Conservation (phyloP, 2,797 vertebrate species). For the Urocyon cinereoargenteus region DNA sequence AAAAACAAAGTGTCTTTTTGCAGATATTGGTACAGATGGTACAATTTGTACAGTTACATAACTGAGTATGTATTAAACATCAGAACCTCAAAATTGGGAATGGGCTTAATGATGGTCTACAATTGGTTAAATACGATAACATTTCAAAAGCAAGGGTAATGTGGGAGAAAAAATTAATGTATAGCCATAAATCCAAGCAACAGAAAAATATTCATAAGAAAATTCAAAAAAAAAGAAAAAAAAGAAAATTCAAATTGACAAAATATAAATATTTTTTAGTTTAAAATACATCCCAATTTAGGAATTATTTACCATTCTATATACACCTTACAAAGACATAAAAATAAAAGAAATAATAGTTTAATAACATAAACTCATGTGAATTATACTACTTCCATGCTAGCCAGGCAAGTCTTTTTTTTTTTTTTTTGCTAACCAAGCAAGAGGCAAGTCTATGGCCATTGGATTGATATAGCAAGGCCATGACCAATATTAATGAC, state of each 20-base stretch:
- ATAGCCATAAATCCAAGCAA: not conserved
- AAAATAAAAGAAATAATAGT: not conserved
- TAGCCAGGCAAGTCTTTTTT: not conserved
- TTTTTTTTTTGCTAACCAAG: no score
- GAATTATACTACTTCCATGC: not conserved
- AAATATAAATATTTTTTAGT: not conserved
- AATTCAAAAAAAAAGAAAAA: no score
- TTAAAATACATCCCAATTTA: not conserved
- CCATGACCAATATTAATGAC: not conserved
- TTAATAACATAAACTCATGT: not conserved
- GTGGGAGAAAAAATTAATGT: not conserved
- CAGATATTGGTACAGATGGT: not conserved
- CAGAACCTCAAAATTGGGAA: not conserved
- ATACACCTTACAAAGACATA: not conserved
- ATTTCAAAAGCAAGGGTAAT: not conserved
- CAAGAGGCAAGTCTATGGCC: not conserved
- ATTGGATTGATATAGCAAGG: not conserved
- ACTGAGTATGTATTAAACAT: not conserved
- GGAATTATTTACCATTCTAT: not conserved
- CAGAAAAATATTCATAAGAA: not conserved
- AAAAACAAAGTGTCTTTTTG: not conserved
- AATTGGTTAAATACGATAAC: not conserved
- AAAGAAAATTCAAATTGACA: not conserved
- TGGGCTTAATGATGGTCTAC: not conserved
- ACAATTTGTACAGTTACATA: not conserved